phyloP scores from a whole-genome alignment of 1,140 invertebrate species.

The Sitodiplosis mosellana region DNA sequence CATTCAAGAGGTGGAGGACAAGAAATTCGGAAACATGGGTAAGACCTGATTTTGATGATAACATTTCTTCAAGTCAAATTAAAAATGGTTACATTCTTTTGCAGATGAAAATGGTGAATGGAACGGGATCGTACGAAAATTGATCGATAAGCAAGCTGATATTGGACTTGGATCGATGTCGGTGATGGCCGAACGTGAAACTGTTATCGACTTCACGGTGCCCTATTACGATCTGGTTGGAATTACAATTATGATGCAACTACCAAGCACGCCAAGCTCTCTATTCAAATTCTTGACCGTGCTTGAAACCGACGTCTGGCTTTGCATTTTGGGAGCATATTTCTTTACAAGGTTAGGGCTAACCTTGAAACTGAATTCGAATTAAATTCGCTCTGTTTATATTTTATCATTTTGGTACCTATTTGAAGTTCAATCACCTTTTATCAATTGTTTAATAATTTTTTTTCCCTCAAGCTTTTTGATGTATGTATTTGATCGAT shows the following conservation, averaged over 20 bases:
- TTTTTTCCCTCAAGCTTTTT: constrained; percentile 42
- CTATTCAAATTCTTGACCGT: constrained; percentile 95
- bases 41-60: too few species aligned
- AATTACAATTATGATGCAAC: constrained; percentile 78
- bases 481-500: constrained; percentile 90
- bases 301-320: constrained; percentile 88
- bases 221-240: constrained; percentile 92
- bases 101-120: constrained; percentile 54
- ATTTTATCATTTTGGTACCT: too few species aligned
- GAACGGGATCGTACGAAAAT: constrained; percentile 82
- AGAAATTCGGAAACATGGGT: constrained; percentile 70
- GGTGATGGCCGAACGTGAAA: constrained; percentile 88
- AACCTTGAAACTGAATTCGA: too few species aligned
- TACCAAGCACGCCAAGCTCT: constrained; percentile 56
- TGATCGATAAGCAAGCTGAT: constrained; percentile 79
- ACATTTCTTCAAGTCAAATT: not conserved
- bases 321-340: constrained; percentile 87
- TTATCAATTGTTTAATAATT: not conserved
- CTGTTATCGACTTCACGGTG: constrained; percentile 86
- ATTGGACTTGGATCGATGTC: constrained; percentile 74
- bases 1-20: constrained; percentile 57
- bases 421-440: too few species aligned
- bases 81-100: not conserved
- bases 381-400: too few species aligned
- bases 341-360: constrained; percentile 47